Conservation (phyloP, 2,888 invertebrate species). For the Magallana nippona region DNA sequence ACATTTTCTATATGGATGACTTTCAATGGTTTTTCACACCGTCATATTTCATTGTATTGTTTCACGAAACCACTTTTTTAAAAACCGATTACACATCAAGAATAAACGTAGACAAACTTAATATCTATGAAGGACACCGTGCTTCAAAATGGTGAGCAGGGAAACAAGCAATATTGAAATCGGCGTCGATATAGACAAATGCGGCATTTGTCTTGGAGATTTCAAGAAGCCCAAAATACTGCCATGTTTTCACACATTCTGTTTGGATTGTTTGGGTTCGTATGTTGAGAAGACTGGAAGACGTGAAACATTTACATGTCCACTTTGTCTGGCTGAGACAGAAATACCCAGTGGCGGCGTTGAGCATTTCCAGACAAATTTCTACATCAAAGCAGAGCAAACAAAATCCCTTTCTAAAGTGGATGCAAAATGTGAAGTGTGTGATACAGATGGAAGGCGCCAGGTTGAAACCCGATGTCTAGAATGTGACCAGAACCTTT, state of each 20-base stretch:
- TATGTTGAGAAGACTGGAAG: slow-evolving; percentile 57
- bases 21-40: no score
- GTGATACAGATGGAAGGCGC: slow-evolving; percentile 5
- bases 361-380: slow-evolving; percentile 59
- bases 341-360: slow-evolving; percentile 55
- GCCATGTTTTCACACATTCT: slow-evolving; percentile 62
- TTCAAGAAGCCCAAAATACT: slow-evolving; percentile 59
- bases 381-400: slow-evolving; percentile 60
- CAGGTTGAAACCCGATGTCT: slow-evolving; percentile 57
- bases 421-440: slow-evolving; percentile 57
- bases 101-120: no score
- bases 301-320: slow-evolving; percentile 58
- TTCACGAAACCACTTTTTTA: no score
- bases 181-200: slow-evolving; percentile 45
- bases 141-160: slow-evolving; percentile 32
- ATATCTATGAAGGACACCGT: no score
- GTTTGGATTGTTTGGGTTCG: slow-evolving; percentile 53
- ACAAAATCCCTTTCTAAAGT: slow-evolving; percentile 52
- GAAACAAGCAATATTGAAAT: slow-evolving; percentile 37
- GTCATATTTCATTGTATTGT: no score
- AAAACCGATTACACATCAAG: no score
- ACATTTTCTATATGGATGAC: no score
- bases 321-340: slow-evolving; percentile 57
- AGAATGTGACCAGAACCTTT: slow-evolving; percentile 62
- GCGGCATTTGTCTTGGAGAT: slow-evolving; percentile 57